These are phyloP conservation scores for Dioctria rufipes DNA, from an alignment of 2,888 invertebrate species.

Conservation along the genomic window DNA sequence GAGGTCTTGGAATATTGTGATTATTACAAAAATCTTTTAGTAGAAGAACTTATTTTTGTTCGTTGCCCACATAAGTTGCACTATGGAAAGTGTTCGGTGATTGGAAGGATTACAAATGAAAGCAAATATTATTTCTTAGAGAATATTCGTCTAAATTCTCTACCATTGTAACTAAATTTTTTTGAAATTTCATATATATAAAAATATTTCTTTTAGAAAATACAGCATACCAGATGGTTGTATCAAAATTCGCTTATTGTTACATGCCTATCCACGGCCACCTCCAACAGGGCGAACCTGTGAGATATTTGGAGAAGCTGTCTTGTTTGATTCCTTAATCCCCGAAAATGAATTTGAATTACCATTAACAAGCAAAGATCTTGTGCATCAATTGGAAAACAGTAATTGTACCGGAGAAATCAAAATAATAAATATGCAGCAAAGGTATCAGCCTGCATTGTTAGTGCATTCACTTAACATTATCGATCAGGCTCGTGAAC, in stretches of 20 bases:
- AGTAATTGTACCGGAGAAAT: neutral
- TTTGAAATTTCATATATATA: neutral
- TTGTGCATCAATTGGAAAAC: neutral
- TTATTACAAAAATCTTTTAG: constrained; percentile 52
- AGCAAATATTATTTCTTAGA: neutral
- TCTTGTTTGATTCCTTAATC: constrained; percentile 28
- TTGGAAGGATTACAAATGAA: constrained; percentile 19
- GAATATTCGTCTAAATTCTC: neutral
- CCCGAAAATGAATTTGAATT: neutral
- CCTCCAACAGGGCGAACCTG: constrained; percentile 16
- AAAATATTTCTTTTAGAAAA: constrained; percentile 40
- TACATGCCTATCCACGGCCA: neutral
- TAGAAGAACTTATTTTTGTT: constrained; percentile 49
- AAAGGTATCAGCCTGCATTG: constrained; percentile 44
- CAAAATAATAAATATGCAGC: constrained; percentile 18
- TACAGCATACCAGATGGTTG: constrained; percentile 45
- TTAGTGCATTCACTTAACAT: constrained; percentile 10
- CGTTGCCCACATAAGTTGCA: constrained; percentile 36
- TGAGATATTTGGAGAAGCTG: constrained; percentile 53
- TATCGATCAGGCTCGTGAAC: constrained; percentile 48
- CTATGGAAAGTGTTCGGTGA: constrained; percentile 55
- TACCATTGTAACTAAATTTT: constrained; percentile 9
- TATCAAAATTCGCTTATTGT: constrained; percentile 33
- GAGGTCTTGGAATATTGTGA: neutral
- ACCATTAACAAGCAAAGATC: constrained; percentile 7